Percentiles rank a stretch among this genome's conserved stretches.
Conservation (phyloP, 2,888 invertebrate species). For the Alloplasta piceator region DNA sequence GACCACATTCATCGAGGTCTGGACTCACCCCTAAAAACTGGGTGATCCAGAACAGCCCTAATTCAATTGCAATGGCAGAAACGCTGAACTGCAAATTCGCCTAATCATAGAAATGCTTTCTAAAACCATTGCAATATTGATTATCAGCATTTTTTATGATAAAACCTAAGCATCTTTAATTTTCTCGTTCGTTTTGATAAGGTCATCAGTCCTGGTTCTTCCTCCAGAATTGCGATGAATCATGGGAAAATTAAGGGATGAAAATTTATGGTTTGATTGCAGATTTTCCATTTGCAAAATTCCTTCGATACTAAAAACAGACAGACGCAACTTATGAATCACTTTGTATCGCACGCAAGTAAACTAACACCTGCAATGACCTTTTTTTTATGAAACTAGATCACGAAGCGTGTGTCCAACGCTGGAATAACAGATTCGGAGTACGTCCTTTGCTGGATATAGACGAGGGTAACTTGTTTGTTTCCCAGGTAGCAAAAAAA, state of each 20-base stretch:
- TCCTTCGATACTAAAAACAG: too few relatives aligned
- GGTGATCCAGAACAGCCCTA: constrained; percentile 18
- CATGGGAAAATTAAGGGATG: too few relatives aligned
- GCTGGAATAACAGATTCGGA: neutral
- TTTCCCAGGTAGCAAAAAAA: constrained; percentile 52
- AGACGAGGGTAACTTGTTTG: constrained; percentile 3
- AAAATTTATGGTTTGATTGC: too few relatives aligned
- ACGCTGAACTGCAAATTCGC: too few relatives aligned
- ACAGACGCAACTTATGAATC: constrained; percentile 31
- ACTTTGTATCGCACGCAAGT: constrained; percentile 37
- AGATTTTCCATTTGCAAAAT: too few relatives aligned
- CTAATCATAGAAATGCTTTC: too few relatives aligned
- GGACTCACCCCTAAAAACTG: constrained; percentile 13
- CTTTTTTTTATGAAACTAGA: constrained; percentile 71
- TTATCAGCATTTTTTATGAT: too few relatives aligned
- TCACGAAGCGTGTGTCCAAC: constrained; percentile 42
- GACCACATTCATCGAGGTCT: constrained; percentile 66
- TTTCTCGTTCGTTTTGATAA: too few relatives aligned
- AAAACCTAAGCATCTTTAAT: too few relatives aligned
- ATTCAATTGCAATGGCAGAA: neutral
- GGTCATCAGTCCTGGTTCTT: too few relatives aligned
- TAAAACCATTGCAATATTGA: too few relatives aligned
- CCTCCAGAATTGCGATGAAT: too few relatives aligned
- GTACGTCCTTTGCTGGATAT: neutral
- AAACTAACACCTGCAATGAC: constrained; percentile 73